These are phyloP conservation scores for Pediacus dermestoides DNA, from an alignment of 2,888 invertebrate species.

Conservation along the genomic window DNA sequence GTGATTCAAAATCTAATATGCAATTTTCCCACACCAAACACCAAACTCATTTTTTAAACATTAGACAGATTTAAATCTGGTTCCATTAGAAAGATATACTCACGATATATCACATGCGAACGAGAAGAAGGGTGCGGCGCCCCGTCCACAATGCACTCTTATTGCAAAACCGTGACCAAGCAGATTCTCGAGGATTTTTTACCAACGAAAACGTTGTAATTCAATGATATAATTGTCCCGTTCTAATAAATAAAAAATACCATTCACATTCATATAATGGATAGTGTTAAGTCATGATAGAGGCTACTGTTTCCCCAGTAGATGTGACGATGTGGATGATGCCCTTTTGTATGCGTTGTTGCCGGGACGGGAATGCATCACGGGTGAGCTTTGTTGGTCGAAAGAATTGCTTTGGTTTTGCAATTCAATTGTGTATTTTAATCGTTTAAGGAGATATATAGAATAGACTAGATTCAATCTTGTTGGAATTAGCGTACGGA, in stretches of 20 bases:
- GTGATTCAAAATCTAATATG: too few relatives aligned
- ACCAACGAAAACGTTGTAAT: slow-evolving; percentile 45
- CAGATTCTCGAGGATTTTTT: slow-evolving; percentile 43
- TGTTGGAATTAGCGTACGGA: too few relatives aligned
- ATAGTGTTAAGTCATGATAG: slow-evolving; percentile 40
- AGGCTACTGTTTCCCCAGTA: slow-evolving; percentile 9
- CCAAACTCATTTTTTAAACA: slow-evolving; percentile 39
- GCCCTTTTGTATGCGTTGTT: too few relatives aligned
- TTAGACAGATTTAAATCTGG: slow-evolving; percentile 35
- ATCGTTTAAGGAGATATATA: too few relatives aligned
- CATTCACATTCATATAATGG: slow-evolving; percentile 39
- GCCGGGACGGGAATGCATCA: too few relatives aligned
- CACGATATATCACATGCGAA: slow-evolving; percentile 24
- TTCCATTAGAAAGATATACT: slow-evolving; percentile 39
- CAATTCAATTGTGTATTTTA: too few relatives aligned
- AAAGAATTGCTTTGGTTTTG: too few relatives aligned
- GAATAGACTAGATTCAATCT: too few relatives aligned
- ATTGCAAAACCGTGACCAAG: slow-evolving; percentile 46
- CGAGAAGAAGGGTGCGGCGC: slow-evolving; percentile 35
- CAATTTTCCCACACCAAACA: slow-evolving; percentile 25
- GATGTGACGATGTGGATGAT: too few relatives aligned
- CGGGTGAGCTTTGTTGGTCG: too few relatives aligned
- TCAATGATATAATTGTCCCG: slow-evolving; percentile 50
- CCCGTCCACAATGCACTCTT: slow-evolving; percentile 42
- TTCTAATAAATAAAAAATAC: slow-evolving; percentile 47